A percentile compares a stretch with the other conserved stretches of the same genome.
Conservation (phyloP, 2,797 vertebrate genomes). For the Pangasius mekongensis region DNA sequence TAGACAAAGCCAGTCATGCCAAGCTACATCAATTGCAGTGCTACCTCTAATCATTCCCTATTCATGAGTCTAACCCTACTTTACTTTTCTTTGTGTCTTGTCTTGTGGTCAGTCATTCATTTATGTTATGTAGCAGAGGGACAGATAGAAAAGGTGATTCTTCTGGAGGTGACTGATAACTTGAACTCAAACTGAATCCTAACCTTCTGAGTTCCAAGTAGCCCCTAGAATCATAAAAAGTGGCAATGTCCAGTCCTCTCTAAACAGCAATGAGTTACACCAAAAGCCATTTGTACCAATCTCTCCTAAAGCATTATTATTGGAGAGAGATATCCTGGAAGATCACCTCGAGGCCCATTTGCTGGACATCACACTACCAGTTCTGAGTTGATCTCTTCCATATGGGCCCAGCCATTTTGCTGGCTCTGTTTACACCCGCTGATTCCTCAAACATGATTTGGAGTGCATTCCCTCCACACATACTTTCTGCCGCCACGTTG, state of each 20-base stretch:
- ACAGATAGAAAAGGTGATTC: neutral
- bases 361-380: constrained; percentile 60
- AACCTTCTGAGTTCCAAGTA: neutral
- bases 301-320: neutral
- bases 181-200: no score
- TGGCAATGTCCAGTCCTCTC: neutral
- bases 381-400: constrained; percentile 73
- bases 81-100: neutral
- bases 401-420: constrained; percentile 69
- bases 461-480: constrained; percentile 54
- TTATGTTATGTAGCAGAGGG: neutral
- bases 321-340: neutral
- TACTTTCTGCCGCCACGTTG: constrained; percentile 15
- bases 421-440: constrained; percentile 70
- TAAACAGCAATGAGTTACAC: neutral
- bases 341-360: neutral
- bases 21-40: constrained; percentile 66
- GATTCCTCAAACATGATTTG: constrained; percentile 68
- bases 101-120: neutral
- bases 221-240: neutral
- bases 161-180: neutral
- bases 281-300: neutral
- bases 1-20: constrained; percentile 66
- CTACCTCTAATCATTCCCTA: neutral
- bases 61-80: neutral